These are phyloP conservation scores for Reticulitermes lucifugus DNA, from an alignment of 2,888 invertebrate genomes.

Conservation along the genomic window DNA sequence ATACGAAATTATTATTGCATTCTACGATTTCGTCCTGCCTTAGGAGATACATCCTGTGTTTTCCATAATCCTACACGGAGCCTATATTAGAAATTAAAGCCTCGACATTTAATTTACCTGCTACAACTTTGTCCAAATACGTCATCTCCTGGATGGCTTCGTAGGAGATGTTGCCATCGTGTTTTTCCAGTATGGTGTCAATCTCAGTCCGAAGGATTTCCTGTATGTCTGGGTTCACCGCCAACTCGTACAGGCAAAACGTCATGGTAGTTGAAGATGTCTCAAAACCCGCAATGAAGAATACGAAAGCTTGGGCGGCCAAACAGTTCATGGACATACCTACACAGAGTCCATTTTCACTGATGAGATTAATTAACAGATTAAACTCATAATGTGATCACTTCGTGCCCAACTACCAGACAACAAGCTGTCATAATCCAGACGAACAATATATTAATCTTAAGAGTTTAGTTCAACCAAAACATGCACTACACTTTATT, in stretches of 20 bases:
- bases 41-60: no score
- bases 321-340: neutral
- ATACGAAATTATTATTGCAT: no score
- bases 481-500: no score
- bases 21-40: no score
- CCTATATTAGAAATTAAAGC: no score
- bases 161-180: conserved; percentile 14
- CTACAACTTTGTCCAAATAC: conserved; percentile 14
- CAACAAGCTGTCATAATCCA: no score
- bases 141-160: conserved; percentile 35
- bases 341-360: neutral
- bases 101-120: conserved; percentile 1
- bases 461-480: no score
- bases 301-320: conserved; percentile 46
- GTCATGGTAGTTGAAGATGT: conserved; percentile 44
- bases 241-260: conserved; percentile 47
- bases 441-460: no score
- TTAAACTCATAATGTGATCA: no score
- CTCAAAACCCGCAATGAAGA: conserved; percentile 49
- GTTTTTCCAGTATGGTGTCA: neutral
- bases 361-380: no score
- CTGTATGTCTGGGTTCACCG: conserved; percentile 52
- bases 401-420: no score
- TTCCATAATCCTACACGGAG: no score
- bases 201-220: neutral